phyloP scores from a whole-genome alignment of 2,888 invertebrate genomes.

The Lathronympha strigana region DNA sequence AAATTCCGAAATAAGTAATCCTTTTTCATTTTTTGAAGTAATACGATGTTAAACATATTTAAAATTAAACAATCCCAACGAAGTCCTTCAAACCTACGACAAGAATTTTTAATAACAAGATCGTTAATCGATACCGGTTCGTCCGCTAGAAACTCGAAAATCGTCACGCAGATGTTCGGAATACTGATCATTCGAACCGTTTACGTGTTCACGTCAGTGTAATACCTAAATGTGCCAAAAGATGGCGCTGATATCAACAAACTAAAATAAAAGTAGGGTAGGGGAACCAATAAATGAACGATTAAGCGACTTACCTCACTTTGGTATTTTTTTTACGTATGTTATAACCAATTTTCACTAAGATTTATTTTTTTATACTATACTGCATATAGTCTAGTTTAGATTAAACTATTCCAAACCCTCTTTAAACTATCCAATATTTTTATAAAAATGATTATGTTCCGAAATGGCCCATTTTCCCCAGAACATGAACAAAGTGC shows the following conservation, averaged over 20 bases:
- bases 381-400: too few relatives aligned
- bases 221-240: not conserved
- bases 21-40: too few relatives aligned
- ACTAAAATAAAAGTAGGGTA: not conserved
- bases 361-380: too few relatives aligned
- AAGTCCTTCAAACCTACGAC: not conserved
- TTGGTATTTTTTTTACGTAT: too few relatives aligned
- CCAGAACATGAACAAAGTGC: too few relatives aligned
- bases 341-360: too few relatives aligned
- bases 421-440: too few relatives aligned
- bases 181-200: constrained; percentile 3
- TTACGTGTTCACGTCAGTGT: not conserved
- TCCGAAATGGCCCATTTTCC: too few relatives aligned
- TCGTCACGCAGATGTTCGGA: constrained; percentile 1
- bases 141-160: constrained; percentile 20
- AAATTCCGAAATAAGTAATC: too few relatives aligned
- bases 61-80: not conserved
- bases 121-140: constrained; percentile 5
- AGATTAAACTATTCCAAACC: too few relatives aligned
- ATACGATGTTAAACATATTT: not conserved
- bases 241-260: constrained; percentile 3
- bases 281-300: not conserved
- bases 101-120: not conserved
- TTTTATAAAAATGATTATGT: too few relatives aligned
- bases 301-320: too few relatives aligned